Conservation (phyloP, 2,888 invertebrate genomes). For the Spialia ferax region DNA sequence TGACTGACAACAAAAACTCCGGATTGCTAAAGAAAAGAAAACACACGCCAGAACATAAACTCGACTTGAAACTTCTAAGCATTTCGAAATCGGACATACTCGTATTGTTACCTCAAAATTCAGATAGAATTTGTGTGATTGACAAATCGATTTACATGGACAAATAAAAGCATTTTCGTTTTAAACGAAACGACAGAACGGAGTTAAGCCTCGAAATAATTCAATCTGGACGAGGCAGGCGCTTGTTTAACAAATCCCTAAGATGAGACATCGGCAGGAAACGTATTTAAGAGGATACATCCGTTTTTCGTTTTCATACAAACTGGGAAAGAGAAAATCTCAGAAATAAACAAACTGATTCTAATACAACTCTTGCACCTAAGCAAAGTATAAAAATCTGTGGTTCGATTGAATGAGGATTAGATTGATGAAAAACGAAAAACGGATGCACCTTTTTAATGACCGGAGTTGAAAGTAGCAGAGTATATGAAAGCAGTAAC, state of each 20-base stretch:
- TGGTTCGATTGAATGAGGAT: no score
- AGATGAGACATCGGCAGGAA: slow-evolving; percentile 21
- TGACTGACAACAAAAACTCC: no score
- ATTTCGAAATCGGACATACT: background rate
- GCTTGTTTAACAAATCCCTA: slow-evolving; percentile 24
- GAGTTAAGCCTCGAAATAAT: slow-evolving; percentile 25
- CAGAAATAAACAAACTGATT: no score
- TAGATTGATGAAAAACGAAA: no score
- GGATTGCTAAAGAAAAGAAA: no score
- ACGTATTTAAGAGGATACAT: slow-evolving; percentile 17
- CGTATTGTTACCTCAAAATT: background rate
- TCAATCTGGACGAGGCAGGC: slow-evolving; percentile 14
- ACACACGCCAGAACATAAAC: background rate
- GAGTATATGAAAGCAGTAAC: no score
- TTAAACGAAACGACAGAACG: slow-evolving; percentile 16
- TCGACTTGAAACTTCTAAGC: background rate
- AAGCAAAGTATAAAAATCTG: no score
- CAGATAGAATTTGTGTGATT: slow-evolving; percentile 6
- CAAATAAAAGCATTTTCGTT: slow-evolving; percentile 16
- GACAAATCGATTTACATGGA: slow-evolving; percentile 7
- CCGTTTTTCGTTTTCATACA: no score
- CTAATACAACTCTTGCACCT: no score
- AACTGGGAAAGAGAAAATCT: no score
- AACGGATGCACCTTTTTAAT: no score
- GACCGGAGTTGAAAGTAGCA: no score